phyloP scores from a whole-genome alignment of 1,140 invertebrate species.

The Trachymyrmex septentrionalis region DNA sequence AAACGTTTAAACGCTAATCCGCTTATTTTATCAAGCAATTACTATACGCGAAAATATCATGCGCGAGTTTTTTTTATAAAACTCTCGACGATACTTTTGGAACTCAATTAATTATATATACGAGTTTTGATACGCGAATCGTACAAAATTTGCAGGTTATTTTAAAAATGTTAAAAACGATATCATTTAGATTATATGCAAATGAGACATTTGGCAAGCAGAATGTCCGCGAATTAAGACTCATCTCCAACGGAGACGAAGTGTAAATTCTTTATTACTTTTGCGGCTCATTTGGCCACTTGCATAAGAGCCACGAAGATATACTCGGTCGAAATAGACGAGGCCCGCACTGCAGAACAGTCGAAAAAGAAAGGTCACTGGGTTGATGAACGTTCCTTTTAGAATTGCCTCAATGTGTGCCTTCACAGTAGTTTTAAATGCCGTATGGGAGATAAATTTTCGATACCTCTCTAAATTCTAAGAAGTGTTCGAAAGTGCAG shows the following conservation, averaged over 20 bases:
- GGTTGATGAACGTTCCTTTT: constrained; percentile 69
- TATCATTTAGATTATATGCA: background rate
- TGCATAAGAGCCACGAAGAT: constrained; percentile 57
- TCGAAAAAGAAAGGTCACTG: constrained; percentile 66
- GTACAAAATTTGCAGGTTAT: background rate
- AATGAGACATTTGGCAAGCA: constrained; percentile 5
- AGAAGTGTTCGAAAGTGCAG: background rate
- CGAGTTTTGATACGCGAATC: background rate
- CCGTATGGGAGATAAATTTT: background rate
- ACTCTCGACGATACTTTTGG: background rate
- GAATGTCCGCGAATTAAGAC: constrained; percentile 17
- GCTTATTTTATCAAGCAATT: background rate
- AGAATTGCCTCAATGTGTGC: background rate
- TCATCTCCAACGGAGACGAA: background rate
- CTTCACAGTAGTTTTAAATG: background rate
- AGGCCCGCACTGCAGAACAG: constrained; percentile 31
- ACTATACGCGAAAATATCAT: background rate
- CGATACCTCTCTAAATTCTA: background rate
- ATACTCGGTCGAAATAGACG: constrained; percentile 51
- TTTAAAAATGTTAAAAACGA: constrained; percentile 37
- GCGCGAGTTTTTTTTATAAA: background rate
- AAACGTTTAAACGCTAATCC: no score
- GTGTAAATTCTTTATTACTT: constrained; percentile 31
- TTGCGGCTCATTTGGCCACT: constrained; percentile 22
- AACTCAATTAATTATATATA: background rate